Evolutionary conservation across 2,797 vertebrate genomes (phyloP).

Genomic region (Masticophis lateralis): DNA sequence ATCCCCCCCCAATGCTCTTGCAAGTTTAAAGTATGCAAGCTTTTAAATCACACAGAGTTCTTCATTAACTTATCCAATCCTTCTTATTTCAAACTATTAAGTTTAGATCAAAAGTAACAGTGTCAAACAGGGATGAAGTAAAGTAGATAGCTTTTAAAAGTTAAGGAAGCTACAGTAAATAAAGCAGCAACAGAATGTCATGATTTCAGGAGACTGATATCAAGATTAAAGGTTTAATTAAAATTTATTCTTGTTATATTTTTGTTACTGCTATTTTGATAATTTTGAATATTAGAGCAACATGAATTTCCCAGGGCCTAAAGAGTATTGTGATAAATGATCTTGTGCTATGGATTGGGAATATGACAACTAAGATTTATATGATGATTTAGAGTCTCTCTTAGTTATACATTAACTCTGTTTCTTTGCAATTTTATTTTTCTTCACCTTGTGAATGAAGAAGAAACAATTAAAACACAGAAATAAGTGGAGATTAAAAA

Average conservation of each 20-base stretch:
- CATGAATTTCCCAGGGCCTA: neutral
- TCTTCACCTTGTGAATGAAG: neutral
- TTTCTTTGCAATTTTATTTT: slow-evolving; percentile 19
- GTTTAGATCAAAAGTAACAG: neutral
- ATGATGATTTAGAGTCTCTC: neutral
- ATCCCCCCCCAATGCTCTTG: neutral
- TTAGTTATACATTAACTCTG: slow-evolving; percentile 18
- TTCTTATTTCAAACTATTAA: neutral
- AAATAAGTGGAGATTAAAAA: slow-evolving; percentile 35
- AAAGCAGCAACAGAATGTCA: neutral
- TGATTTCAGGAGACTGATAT: too few relatives aligned
- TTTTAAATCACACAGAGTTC: neutral
- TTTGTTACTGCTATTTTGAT: neutral
- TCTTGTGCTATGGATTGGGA: neutral
- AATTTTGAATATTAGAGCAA: neutral
- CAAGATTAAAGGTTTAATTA: neutral
- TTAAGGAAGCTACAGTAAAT: neutral
- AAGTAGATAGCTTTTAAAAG: slow-evolving; percentile 26
- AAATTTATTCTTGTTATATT: neutral
- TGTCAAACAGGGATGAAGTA: neutral
- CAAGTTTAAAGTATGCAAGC: neutral
- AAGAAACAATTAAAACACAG: slow-evolving; percentile 31
- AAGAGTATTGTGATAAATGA: neutral
- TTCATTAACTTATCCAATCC: neutral
- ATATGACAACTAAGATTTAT: neutral